Evolutionary conservation across 2,888 invertebrate species (phyloP).

Genomic region (Carterocephalus palaemon): DNA sequence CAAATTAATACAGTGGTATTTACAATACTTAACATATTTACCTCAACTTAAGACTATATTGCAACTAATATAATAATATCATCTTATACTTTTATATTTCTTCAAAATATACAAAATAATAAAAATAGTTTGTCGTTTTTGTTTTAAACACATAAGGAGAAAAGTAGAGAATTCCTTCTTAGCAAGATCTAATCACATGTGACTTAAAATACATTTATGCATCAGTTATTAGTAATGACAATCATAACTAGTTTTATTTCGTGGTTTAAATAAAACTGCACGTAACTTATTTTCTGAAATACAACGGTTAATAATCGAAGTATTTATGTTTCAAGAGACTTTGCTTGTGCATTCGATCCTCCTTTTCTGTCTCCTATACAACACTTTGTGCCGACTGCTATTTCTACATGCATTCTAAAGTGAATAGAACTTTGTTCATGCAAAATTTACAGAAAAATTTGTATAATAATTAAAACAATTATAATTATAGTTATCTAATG

Average conservation of each 20-base stretch:
- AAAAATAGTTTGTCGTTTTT: slow-evolving; percentile 24
- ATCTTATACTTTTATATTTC: slow-evolving; percentile 35
- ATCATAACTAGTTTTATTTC: too few relatives aligned
- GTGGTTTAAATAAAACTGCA: too few relatives aligned
- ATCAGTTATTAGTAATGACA: neutral
- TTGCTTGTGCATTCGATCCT: neutral
- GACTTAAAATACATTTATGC: neutral
- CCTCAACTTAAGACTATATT: slow-evolving; percentile 37
- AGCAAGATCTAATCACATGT: neutral
- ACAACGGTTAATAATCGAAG: slow-evolving; percentile 35
- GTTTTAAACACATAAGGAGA: slow-evolving; percentile 25
- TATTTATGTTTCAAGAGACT: slow-evolving; percentile 38
- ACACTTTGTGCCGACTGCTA: slow-evolving; percentile 61
- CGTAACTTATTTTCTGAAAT: too few relatives aligned
- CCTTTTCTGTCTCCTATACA: too few relatives aligned
- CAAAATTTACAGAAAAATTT: slow-evolving; percentile 54
- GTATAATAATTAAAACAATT: slow-evolving; percentile 36
- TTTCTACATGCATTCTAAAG: slow-evolving; percentile 38
- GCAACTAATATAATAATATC: slow-evolving; percentile 36
- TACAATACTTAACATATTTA: slow-evolving; percentile 42
- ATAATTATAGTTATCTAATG: slow-evolving; percentile 14
- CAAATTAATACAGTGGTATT: slow-evolving; percentile 40
- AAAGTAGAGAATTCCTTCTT: neutral
- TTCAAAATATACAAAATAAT: slow-evolving; percentile 51
- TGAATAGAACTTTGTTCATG: slow-evolving; percentile 66